These are phyloP conservation scores for Takifugu ocellatus DNA, from an alignment of 2,797 vertebrate genomes.

Conservation along the genomic window DNA sequence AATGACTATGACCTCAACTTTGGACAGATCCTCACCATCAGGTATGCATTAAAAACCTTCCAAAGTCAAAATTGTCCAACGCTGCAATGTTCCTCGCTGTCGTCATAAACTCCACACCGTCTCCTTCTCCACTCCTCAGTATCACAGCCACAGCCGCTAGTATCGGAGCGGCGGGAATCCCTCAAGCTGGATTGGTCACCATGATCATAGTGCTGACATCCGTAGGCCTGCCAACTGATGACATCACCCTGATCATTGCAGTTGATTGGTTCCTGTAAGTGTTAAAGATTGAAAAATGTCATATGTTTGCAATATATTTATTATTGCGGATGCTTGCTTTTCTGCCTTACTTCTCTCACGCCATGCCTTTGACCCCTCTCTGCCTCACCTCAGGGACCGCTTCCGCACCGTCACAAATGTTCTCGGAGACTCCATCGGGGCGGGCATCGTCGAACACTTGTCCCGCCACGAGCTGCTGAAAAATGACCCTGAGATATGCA, in stretches of 20 bases:
- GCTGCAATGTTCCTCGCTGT: background rate
- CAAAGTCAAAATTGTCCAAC: background rate
- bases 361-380: conserved; percentile 2
- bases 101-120: no score
- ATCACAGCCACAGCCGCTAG: conserved; percentile 97
- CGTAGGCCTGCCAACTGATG: conserved; percentile 94
- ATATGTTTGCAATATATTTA: no score
- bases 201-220: conserved; percentile 98
- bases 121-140: conserved; percentile 61
- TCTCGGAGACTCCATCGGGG: conserved; percentile 92
- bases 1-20: conserved; percentile 78
- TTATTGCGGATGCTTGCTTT: background rate
- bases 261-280: conserved; percentile 98
- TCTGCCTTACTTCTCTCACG: background rate
- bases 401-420: conserved; percentile 94
- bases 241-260: conserved; percentile 94
- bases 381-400: conserved; percentile 80
- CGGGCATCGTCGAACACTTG: conserved; percentile 92
- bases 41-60: conserved; percentile 52
- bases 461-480: conserved; percentile 87
- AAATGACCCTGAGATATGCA: conserved; percentile 84
- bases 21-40: conserved; percentile 84
- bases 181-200: conserved; percentile 96
- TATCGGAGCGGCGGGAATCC: conserved; percentile 96
- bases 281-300: no score